Evolutionary conservation across 2,113 vertebrate genomes (phyloP).

Genomic region (Garra rufa): DNA sequence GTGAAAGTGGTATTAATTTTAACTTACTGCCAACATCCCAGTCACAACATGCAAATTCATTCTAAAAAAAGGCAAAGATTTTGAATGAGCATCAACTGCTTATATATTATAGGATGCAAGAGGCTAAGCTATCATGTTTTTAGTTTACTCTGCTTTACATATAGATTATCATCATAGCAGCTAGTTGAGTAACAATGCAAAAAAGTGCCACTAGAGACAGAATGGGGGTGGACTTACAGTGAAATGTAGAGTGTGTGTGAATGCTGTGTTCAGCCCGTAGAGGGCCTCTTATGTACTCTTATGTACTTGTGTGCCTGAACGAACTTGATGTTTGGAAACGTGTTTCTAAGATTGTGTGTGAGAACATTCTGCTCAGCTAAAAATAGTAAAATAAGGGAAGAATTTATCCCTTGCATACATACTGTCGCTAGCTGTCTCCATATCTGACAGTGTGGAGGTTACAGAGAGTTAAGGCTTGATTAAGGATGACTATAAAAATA

Average conservation of each 20-base stretch:
- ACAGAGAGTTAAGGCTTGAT: too few relatives aligned
- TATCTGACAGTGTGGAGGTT: neutral
- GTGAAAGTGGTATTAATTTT: neutral
- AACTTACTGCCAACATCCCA: neutral
- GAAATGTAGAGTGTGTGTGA: neutral
- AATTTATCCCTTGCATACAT: neutral
- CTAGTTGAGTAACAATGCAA: neutral
- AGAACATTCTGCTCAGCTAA: neutral
- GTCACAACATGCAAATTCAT: neutral
- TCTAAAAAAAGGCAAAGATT: neutral
- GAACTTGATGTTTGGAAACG: neutral
- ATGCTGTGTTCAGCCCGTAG: neutral
- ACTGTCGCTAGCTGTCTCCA: neutral
- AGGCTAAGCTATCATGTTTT: neutral
- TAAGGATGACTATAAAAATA: too few relatives aligned
- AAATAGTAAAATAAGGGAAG: neutral
- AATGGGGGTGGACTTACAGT: neutral
- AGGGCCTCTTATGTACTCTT: neutral
- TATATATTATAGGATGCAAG: neutral
- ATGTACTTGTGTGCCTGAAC: neutral
- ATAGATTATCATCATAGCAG: neutral
- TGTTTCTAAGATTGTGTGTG: neutral
- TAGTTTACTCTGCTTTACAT: neutral
- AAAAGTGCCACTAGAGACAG: neutral
- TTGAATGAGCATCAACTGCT: neutral